Percentiles rank a stretch among this genome's conserved stretches.
Evolutionary conservation across 2,888 invertebrate species (phyloP).

Genomic region (Mesorhabditis spiculigera): DNA sequence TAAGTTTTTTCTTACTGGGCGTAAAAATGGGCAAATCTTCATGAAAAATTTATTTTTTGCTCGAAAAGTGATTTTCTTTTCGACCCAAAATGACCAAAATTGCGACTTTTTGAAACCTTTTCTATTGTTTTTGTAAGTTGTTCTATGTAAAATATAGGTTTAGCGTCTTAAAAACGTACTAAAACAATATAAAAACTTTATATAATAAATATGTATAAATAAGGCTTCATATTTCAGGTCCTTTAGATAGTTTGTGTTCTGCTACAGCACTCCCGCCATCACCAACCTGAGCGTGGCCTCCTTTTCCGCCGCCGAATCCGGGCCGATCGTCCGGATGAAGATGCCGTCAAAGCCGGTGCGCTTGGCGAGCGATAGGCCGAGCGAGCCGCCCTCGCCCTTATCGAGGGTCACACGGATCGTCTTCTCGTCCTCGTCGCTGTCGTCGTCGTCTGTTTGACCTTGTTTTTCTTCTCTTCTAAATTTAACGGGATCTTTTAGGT

Average conservation of each 20-base stretch:
- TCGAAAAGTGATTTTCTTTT: too few relatives aligned
- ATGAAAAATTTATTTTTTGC: too few relatives aligned
- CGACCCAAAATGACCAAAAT: too few relatives aligned
- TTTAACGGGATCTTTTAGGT: conserved; percentile 17
- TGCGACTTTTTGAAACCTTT: too few relatives aligned
- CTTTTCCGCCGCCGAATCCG: conserved; percentile 45
- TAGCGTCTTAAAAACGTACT: too few relatives aligned
- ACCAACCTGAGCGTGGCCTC: conserved; percentile 45
- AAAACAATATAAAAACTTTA: too few relatives aligned
- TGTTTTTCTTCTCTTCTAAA: conserved; percentile 16
- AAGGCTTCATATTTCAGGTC: too few relatives aligned
- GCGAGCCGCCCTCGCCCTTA: conserved; percentile 28
- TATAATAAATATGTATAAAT: too few relatives aligned
- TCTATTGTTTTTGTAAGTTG: too few relatives aligned
- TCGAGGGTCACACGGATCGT: conserved; percentile 32
- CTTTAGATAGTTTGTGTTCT: conserved; percentile 15
- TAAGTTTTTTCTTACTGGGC: too few relatives aligned
- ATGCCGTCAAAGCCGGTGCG: conserved; percentile 52
- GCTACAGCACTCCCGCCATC: background rate
- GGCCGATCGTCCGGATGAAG: conserved; percentile 51
- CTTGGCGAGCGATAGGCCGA: conserved; percentile 52
- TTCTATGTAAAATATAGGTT: too few relatives aligned
- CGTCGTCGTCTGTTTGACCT: conserved; percentile 8
- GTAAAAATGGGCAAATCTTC: too few relatives aligned
- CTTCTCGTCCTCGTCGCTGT: conserved; percentile 15